Conservation (phyloP, 2,113 vertebrate species). For the Eupsittula cactorum region DNA sequence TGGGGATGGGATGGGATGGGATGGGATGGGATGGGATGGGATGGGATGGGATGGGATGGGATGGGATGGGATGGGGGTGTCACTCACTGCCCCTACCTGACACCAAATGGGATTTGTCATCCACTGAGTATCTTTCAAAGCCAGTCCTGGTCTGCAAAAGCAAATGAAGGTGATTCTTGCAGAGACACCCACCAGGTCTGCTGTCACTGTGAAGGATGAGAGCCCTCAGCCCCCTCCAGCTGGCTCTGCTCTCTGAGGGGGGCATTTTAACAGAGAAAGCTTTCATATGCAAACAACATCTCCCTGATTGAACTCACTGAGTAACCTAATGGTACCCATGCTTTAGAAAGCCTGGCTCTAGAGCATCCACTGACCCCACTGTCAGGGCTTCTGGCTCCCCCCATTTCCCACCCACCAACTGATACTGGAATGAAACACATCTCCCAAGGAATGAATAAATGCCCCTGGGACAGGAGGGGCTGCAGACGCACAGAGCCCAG, state of each 20-base stretch:
- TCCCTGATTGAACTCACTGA: neutral
- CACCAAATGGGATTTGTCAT: neutral
- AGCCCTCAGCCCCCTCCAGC: neutral
- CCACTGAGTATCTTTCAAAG: neutral
- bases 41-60: neutral
- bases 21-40: too few relatives aligned
- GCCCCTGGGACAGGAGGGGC: neutral
- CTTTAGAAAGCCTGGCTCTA: neutral
- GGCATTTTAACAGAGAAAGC: neutral
- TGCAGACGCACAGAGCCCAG: neutral
- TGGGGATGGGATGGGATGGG: too few relatives aligned
- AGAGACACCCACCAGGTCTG: accelerated
- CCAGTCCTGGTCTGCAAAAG: neutral
- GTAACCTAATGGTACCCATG: accelerated
- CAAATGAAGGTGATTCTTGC: neutral
- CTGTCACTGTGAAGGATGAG: neutral
- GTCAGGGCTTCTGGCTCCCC: neutral
- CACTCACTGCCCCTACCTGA: accelerated
- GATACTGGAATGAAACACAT: neutral
- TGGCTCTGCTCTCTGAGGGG: neutral
- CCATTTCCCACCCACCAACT: neutral
- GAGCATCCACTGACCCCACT: neutral
- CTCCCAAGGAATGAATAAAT: neutral
- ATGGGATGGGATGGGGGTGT: accelerated
- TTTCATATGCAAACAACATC: neutral